Conservation (phyloP, 1,140 invertebrate species). For the Heliconius nattereri region DNA sequence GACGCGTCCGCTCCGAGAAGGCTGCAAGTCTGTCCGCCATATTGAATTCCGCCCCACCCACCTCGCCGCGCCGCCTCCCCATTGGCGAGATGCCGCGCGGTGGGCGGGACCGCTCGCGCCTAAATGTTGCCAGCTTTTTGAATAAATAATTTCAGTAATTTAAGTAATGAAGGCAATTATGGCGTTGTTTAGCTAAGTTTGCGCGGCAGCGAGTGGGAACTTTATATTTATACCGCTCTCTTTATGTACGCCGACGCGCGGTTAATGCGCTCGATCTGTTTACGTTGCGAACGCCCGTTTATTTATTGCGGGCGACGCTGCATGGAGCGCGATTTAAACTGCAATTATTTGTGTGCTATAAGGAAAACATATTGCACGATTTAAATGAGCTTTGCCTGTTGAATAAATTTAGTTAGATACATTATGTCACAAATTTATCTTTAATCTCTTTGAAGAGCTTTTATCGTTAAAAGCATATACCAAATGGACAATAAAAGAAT, state of each 20-base stretch:
- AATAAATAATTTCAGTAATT: conserved; percentile 82
- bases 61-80: conserved; percentile 32
- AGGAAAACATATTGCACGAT: conserved; percentile 72
- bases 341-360: conserved; percentile 76
- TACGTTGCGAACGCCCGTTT: conserved; percentile 71
- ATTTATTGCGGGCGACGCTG: conserved; percentile 75
- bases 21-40: conserved; percentile 62
- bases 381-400: conserved; percentile 56
- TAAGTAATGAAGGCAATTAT: conserved; percentile 82
- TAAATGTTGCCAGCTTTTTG: conserved; percentile 81
- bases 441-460: conserved; percentile 16
- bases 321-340: conserved; percentile 75
- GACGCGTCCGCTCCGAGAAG: conserved; percentile 52
- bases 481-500: not conserved
- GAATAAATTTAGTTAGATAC: conserved; percentile 35
- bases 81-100: conserved; percentile 56
- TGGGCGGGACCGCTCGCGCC: conserved; percentile 62
- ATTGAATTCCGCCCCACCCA: conserved; percentile 65
- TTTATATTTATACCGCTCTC: conserved; percentile 81
- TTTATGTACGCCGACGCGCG: conserved; percentile 78
- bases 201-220: conserved; percentile 78
- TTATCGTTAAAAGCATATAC: conserved; percentile 11
- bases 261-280: conserved; percentile 80
- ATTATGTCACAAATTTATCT: conserved; percentile 25
- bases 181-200: conserved; percentile 81